phyloP scores from a whole-genome alignment of 2,113 vertebrate species.

The Catharus fuscescens region DNA sequence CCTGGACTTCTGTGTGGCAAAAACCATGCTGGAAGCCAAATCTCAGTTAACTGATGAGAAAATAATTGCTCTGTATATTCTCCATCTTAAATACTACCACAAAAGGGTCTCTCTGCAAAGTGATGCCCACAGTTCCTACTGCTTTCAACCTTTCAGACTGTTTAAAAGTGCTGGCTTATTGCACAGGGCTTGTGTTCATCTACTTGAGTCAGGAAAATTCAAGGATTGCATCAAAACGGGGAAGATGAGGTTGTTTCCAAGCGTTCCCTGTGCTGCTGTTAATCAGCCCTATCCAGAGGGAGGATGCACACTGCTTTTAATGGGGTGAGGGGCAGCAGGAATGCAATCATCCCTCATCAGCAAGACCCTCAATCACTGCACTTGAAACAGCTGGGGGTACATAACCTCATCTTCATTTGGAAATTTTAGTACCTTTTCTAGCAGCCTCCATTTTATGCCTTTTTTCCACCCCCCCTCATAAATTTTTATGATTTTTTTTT shows the following conservation, averaged over 20 bases:
- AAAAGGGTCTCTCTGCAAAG: neutral
- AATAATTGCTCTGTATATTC: neutral
- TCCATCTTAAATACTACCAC: neutral
- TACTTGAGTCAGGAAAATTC: neutral
- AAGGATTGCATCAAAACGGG: neutral
- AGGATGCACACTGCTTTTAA: neutral
- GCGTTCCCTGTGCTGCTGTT: neutral
- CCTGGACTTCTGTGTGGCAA: neutral
- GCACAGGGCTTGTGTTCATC: neutral
- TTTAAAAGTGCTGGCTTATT: neutral
- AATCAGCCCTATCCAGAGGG: constrained; percentile 39
- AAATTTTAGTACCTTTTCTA: constrained; percentile 40
- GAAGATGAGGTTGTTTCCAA: neutral
- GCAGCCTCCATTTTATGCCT: neutral
- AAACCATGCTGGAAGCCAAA: neutral
- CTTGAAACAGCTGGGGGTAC: constrained; percentile 57
- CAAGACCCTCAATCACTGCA: constrained; percentile 60
- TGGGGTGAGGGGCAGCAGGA: constrained; percentile 8
- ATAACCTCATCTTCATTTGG: constrained; percentile 41
- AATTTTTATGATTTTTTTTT: constrained; percentile 59
- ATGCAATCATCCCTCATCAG: constrained; percentile 64
- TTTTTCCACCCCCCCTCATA: neutral
- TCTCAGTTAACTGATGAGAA: neutral
- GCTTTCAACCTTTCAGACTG: neutral
- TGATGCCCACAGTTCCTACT: neutral